Evolutionary conservation across 2,113 vertebrate genomes (phyloP), one percentile per base, ranked within the genome.

Genomic region (Anolis carolinensis): DNA sequence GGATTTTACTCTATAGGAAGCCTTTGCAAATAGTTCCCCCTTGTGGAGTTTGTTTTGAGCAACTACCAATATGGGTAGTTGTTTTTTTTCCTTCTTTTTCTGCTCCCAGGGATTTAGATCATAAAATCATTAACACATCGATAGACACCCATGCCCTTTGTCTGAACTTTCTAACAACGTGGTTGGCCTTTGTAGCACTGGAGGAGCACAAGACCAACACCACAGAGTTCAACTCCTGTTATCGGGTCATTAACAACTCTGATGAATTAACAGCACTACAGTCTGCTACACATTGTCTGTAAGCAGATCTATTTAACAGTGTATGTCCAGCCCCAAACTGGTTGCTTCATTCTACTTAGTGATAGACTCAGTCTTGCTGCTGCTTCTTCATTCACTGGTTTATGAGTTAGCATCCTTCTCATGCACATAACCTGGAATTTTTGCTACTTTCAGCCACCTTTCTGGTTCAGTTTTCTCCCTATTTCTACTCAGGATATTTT

Each of bases 21-120:
- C 32, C 76, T 88, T 81, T 88, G 81, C 55, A 73, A 74, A 67
- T n/a, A 48, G 87, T 76, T 68, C 87, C 87, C 87, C 39, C 87
- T 65, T 39, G 82, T 84, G 87, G 82, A 44, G 13, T 55, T 34
- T n/a, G 65, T 18, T 50, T 27, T 32, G 2, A 39, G 6, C 18
- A n/a, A 63, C 18, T 5, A 32, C 34, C 27, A 9, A 52, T 59
- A 30, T 27, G 32, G 65, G 32, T 27, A 4, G 18, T 72, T 48
- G 39, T 44, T 44, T 44, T 44, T 44, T 44, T 44, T 44, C 39
- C 39, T 44, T 48, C 52, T 27, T n/a, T 74, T 34, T 20, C 76
- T 11, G 10, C 3, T 30, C 62, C 16, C 27, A 27, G 65, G 27
- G 3, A 48, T 34, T 25, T 34, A 20, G 34, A 25, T 7, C 4